These are phyloP conservation scores for Colletes gigas DNA, from an alignment of 1,140 invertebrate genomes.

Conservation along the genomic window DNA sequence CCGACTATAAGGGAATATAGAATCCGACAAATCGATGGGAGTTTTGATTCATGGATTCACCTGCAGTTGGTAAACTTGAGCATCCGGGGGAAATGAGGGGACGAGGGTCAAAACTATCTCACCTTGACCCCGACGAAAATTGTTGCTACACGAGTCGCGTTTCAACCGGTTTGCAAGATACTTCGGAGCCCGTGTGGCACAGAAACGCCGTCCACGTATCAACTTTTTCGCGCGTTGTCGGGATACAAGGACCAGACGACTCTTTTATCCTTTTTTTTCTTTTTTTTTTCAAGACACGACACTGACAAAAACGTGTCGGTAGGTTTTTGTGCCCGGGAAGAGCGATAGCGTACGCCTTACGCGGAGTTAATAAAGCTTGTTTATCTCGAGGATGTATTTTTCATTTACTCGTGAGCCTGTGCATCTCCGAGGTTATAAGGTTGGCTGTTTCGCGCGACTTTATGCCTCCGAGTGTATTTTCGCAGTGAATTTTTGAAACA, in stretches of 20 bases:
- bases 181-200: no score
- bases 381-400: background rate
- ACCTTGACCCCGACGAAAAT: conserved; percentile 17
- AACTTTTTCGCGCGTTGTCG: conserved; percentile 10
- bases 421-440: no score
- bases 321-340: background rate
- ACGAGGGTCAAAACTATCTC: background rate
- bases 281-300: background rate
- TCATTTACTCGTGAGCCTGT: background rate
- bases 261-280: background rate
- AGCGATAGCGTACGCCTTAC: conserved; percentile 2
- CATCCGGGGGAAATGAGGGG: no score
- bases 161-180: conserved; percentile 14
- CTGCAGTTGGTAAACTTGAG: conserved; percentile 2
- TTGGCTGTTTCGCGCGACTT: no score
- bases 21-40: background rate
- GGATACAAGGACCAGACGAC: background rate
- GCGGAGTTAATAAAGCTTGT: conserved; percentile 12
- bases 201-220: background rate
- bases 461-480: no score
- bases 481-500: no score
- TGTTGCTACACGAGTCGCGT: conserved; percentile 11
- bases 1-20: no score
- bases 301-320: conserved; percentile 3
- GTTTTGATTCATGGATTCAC: conserved; percentile 26